Evolutionary conservation across 2,113 vertebrate genomes (phyloP).

Genomic region (Microtus ochrogaster): DNA sequence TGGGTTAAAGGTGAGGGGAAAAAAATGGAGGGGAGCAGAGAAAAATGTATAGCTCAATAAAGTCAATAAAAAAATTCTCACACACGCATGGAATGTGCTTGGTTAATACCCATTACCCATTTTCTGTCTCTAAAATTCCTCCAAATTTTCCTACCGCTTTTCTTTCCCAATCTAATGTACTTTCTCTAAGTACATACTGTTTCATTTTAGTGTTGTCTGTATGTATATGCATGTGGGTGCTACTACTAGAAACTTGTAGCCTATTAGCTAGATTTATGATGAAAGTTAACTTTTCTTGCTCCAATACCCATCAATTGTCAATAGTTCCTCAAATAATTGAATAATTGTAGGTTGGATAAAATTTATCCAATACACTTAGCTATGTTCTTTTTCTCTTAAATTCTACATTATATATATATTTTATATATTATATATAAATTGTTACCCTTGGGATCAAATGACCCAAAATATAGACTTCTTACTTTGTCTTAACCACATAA

Average conservation of each 20-base stretch:
- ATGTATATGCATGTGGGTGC: neutral
- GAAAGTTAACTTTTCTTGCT: neutral
- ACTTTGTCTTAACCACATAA: neutral
- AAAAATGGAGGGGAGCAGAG: too few relatives aligned
- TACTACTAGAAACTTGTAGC: neutral
- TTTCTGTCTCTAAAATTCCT: neutral
- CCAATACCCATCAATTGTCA: neutral
- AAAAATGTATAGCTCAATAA: too few relatives aligned
- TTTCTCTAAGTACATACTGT: neutral
- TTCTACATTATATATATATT: too few relatives aligned
- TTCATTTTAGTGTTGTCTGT: neutral
- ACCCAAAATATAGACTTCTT: neutral
- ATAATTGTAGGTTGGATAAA: neutral
- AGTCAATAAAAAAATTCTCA: neutral
- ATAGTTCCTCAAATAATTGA: neutral
- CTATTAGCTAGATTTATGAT: neutral
- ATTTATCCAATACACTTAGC: slow-evolving; percentile 15
- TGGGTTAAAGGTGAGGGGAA: too few relatives aligned
- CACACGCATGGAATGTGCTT: fast-evolving
- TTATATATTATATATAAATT: too few relatives aligned
- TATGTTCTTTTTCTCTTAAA: neutral
- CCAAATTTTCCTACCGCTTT: neutral
- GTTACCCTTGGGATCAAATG: neutral
- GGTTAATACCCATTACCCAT: neutral
- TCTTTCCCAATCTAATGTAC: neutral